Base-by-base conservation (phyloP, 2,797 vertebrate genomes). In the Oreochromis mossambicus region DNA sequence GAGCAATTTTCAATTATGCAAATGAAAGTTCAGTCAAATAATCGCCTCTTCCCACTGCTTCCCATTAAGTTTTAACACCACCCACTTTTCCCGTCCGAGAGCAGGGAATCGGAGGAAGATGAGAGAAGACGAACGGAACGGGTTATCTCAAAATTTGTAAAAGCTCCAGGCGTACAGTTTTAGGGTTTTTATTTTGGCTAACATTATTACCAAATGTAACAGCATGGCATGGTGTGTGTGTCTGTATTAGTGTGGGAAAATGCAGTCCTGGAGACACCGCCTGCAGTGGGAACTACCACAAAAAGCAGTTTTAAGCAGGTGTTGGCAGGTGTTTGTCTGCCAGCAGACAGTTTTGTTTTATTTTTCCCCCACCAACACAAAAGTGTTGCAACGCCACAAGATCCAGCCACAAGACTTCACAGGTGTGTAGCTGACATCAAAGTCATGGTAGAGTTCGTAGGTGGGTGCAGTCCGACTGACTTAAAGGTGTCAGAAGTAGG, bases 1-100 rank as follows among this genome's bases (percentile, higher is more conserved):
- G 50, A 32, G 76, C 51, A 84, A 75, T 55, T 88, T 87, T 78
- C 54, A 87, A 86, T 91, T 90, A 88, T 86, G 84, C 36, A 80
- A 92, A 92, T 91, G 17, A 83, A 76, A 82, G 68, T 84, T 89
- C 56, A 21, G 2, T 43, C 12, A 80, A 84, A 83, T 91, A 91
- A 92, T 89, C 58, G 83, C 26, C 17, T 91, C 87, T 87, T 61
- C 55, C 34, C 41, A 34, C 52, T 4, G 29, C 78, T 88, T 88
- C 63, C n/a, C 8, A 21, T 89, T 89, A 78, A 73, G 78, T 81
- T 87, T 70, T n/a, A 78, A 86, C 83, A 13, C 84, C 89, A n/a
- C 86, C 89, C 81, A 87, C 83, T 89, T 73, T 92, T 86, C 68
- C 85, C 43, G 63, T 55, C 83, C 70, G 79, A 86, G 84, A 61